phyloP scores from a whole-genome alignment of 2,113 vertebrate species.

The Calyptommatus sinebrachiatus region DNA sequence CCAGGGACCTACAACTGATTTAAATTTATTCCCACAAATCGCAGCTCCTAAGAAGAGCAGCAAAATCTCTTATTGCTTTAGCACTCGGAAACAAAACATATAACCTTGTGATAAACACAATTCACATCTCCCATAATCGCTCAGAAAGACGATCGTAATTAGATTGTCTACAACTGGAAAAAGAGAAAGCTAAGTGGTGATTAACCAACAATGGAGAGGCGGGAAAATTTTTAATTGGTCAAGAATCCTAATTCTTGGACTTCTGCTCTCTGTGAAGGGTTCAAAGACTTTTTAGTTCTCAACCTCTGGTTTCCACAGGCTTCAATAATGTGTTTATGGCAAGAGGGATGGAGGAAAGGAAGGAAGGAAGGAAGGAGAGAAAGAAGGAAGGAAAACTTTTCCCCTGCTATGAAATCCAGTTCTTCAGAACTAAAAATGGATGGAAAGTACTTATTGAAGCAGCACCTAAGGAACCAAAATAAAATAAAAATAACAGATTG shows the following conservation, averaged over 20 bases:
- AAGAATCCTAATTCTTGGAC: background rate
- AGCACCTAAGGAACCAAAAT: background rate
- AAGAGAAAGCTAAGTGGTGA: background rate
- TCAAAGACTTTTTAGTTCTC: no score
- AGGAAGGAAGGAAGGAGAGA: no score
- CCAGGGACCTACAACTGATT: background rate
- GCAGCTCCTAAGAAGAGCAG: background rate
- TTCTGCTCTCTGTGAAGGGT: no score
- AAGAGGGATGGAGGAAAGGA: no score
- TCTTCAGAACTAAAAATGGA: no score
- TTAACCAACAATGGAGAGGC: background rate
- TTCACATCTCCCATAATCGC: background rate
- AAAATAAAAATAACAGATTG: background rate
- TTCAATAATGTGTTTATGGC: no score
- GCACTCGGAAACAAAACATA: no score
- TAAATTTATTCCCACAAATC: background rate
- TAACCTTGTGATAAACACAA: background rate
- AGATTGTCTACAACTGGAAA: background rate
- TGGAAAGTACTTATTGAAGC: no score
- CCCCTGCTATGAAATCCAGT: no score
- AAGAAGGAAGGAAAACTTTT: no score
- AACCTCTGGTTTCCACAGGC: no score
- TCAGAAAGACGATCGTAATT: background rate
- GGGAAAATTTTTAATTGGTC: background rate
- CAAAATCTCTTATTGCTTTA: no score